Evolutionary conservation across 2,797 vertebrate genomes (phyloP).

Genomic region (Sternarchorhynchus goeldii): DNA sequence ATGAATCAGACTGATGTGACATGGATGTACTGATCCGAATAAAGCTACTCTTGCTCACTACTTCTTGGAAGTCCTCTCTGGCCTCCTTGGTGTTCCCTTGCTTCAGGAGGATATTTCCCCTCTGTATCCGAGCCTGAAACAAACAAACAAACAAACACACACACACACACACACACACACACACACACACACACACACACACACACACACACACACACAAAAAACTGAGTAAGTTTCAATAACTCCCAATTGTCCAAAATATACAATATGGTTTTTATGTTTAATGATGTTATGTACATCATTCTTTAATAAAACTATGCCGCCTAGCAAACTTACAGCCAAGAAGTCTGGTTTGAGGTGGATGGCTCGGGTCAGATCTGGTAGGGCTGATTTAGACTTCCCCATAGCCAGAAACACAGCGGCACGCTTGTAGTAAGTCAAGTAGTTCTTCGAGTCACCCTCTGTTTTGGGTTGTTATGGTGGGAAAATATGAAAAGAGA

Average conservation of each 20-base stretch:
- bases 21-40: not conserved
- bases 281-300: too few relatives aligned
- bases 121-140: slow-evolving; percentile 79
- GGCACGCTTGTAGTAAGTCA: slow-evolving; percentile 86
- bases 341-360: slow-evolving; percentile 85
- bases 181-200: not conserved
- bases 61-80: slow-evolving; percentile 79
- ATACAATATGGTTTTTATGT: not conserved
- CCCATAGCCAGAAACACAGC: slow-evolving; percentile 86
- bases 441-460: slow-evolving; percentile 84
- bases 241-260: not conserved
- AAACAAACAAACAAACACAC: not conserved
- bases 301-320: not conserved
- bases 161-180: not conserved
- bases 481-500: not conserved
- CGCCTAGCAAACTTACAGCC: slow-evolving; percentile 70
- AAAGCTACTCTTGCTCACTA: slow-evolving; percentile 64
- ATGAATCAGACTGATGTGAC: not conserved
- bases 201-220: not conserved
- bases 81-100: slow-evolving; percentile 80
- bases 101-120: slow-evolving; percentile 83
- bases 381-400: slow-evolving; percentile 83
- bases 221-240: not conserved
- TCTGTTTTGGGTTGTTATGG: slow-evolving; percentile 64
- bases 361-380: slow-evolving; percentile 81